A percentile compares a stretch with the other conserved stretches of the same genome.
These are phyloP conservation scores for Prorops nasuta DNA, from an alignment of 1,140 invertebrate species.

Conservation along the genomic window DNA sequence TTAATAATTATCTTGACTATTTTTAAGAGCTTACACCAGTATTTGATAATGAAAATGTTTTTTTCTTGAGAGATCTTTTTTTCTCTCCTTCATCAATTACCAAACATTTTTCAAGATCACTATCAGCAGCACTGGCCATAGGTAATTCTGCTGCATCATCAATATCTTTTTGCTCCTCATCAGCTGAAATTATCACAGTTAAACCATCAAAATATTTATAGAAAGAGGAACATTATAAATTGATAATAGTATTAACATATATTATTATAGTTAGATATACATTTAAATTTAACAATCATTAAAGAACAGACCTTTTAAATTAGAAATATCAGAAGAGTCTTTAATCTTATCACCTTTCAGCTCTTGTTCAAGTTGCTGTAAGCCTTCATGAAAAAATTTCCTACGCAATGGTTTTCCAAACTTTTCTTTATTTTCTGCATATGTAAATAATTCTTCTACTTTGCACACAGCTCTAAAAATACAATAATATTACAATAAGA, in stretches of 20 bases:
- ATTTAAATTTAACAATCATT: no score
- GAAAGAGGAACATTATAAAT: no score
- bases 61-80: slow-evolving; percentile 48
- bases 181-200: slow-evolving; percentile 21
- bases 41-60: slow-evolving; percentile 33
- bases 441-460: slow-evolving; percentile 55
- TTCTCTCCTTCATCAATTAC: slow-evolving; percentile 64
- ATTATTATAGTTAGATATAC: no score
- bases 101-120: slow-evolving; percentile 57
- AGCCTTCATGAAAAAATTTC: slow-evolving; percentile 68
- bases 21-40: slow-evolving; percentile 42
- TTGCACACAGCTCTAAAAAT: slow-evolving; percentile 54
- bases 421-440: slow-evolving; percentile 65
- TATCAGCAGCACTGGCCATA: slow-evolving; percentile 29
- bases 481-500: slow-evolving; percentile 10
- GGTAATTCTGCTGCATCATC: slow-evolving; percentile 21
- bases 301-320: no score
- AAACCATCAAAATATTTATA: no score
- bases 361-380: slow-evolving; percentile 63
- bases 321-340: slow-evolving; percentile 3
- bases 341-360: slow-evolving; percentile 39
- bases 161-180: slow-evolving; percentile 16
- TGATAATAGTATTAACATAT: no score
- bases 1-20: no score
- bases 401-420: slow-evolving; percentile 61